These are phyloP conservation scores for Apamea crenata DNA, from an alignment of 2,888 invertebrate species.

Conservation along the genomic window DNA sequence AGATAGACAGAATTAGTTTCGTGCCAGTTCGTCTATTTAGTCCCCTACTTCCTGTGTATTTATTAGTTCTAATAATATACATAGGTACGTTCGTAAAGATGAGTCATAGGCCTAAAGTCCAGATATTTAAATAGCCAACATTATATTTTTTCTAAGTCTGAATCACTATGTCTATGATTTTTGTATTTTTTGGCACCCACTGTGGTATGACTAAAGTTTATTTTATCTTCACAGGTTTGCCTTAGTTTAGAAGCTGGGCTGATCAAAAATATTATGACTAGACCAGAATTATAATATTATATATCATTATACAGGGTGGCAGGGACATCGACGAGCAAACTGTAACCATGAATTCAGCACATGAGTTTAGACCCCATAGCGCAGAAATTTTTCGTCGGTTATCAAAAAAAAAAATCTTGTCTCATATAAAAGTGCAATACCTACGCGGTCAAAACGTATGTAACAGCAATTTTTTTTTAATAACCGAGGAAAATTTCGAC, in stretches of 20 bases:
- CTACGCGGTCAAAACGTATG: too few species aligned
- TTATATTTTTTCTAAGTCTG: background rate
- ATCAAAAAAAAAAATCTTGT: too few species aligned
- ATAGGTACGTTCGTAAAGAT: background rate
- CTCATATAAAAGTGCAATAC: too few species aligned
- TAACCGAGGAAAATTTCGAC: too few species aligned
- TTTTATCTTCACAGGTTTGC: background rate
- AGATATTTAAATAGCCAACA: slow-evolving; percentile 1
- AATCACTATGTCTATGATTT: slow-evolving; percentile 12
- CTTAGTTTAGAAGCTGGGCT: background rate
- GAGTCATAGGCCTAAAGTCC: slow-evolving; percentile 15
- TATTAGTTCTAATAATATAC: slow-evolving; percentile 14
- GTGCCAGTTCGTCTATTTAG: background rate
- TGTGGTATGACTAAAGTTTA: background rate
- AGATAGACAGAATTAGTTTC: too few species aligned
- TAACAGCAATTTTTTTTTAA: too few species aligned
- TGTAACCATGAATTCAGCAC: too few species aligned
- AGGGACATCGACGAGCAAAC: too few species aligned
- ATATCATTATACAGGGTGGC: too few species aligned
- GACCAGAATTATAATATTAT: background rate
- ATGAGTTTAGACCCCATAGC: too few species aligned
- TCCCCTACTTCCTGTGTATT: background rate
- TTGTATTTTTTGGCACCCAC: slow-evolving; percentile 13
- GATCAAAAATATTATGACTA: background rate
- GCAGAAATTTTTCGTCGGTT: too few species aligned